A percentile compares a stretch with the other conserved stretches of the same genome.
Evolutionary conservation across 2,797 vertebrate species (phyloP).

Genomic region (Lindbergichthys nudifrons): DNA sequence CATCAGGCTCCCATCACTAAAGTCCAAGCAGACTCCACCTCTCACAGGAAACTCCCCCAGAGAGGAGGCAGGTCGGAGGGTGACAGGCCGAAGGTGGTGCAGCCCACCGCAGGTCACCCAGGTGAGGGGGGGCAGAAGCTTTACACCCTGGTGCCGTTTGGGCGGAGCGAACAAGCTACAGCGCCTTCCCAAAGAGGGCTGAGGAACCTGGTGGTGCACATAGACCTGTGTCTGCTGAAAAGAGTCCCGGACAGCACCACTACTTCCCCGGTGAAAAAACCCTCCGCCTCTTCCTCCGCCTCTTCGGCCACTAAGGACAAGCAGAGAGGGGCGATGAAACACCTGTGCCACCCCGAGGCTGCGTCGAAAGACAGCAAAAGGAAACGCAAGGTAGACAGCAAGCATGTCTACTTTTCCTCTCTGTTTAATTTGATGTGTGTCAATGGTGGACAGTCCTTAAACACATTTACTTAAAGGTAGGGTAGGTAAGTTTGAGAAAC

Average conservation of each 20-base stretch:
- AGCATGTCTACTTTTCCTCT: background rate
- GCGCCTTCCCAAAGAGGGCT: slow-evolving; percentile 85
- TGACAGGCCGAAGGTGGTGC: slow-evolving; percentile 51
- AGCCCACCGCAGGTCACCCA: slow-evolving; percentile 77
- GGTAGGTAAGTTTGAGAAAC: too few relatives aligned
- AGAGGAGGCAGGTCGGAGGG: slow-evolving; percentile 71
- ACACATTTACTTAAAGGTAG: too few relatives aligned
- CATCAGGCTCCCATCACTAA: slow-evolving; percentile 80
- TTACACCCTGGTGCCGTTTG: slow-evolving; percentile 96
- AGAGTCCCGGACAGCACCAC: slow-evolving; percentile 87
- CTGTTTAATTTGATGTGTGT: too few relatives aligned
- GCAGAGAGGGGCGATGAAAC: slow-evolving; percentile 80
- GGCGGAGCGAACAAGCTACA: slow-evolving; percentile 89
- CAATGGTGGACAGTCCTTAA: too few relatives aligned
- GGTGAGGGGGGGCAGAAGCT: slow-evolving; percentile 87
- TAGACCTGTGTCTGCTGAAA: slow-evolving; percentile 94
- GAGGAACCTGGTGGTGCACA: slow-evolving; percentile 94
- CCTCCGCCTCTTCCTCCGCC: slow-evolving; percentile 65
- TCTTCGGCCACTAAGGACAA: slow-evolving; percentile 77
- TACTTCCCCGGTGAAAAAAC: slow-evolving; percentile 49
- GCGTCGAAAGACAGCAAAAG: slow-evolving; percentile 86
- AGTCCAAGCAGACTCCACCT: slow-evolving; percentile 82
- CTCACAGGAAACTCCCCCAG: slow-evolving; percentile 80
- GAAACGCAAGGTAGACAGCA: slow-evolving; percentile 92
- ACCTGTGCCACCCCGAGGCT: slow-evolving; percentile 77